phyloP scores from a whole-genome alignment of 1,140 invertebrate species.

The Batillaria attramentaria region DNA sequence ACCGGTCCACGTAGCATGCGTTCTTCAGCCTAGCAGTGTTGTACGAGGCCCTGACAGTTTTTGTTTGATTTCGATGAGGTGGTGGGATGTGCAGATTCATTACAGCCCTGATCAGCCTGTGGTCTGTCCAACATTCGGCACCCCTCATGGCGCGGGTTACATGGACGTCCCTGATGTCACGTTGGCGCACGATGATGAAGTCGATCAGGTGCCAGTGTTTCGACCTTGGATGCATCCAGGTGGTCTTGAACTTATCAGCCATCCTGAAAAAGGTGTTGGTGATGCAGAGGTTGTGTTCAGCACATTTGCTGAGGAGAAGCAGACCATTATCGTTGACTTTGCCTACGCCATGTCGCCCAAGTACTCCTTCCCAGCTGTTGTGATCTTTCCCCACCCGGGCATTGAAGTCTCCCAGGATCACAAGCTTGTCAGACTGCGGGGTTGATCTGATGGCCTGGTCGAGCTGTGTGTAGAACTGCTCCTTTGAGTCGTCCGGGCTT shows the following conservation, averaged over 20 bases:
- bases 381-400: slow-evolving; percentile 25
- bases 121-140: slow-evolving; percentile 44
- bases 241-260: slow-evolving; percentile 34
- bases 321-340: slow-evolving; percentile 39
- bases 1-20: not conserved
- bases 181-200: not conserved
- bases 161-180: slow-evolving; percentile 20
- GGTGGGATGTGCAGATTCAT: slow-evolving; percentile 1
- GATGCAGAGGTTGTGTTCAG: slow-evolving; percentile 40
- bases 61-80: not conserved
- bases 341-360: slow-evolving; percentile 14
- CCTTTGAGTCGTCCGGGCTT: slow-evolving; percentile 30
- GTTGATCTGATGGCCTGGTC: not conserved
- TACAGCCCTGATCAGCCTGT: slow-evolving; percentile 32
- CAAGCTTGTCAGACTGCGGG: not conserved
- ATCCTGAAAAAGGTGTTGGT: slow-evolving; percentile 46
- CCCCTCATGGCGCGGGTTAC: slow-evolving; percentile 35
- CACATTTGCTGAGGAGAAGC: slow-evolving; percentile 38
- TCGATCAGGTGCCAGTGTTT: slow-evolving; percentile 40
- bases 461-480: slow-evolving; percentile 27
- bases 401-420: slow-evolving; percentile 3
- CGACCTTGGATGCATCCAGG: slow-evolving; percentile 41
- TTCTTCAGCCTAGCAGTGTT: not conserved
- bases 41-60: not conserved
- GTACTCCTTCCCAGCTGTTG: slow-evolving; percentile 24